Base-by-base conservation (phyloP, 2,113 vertebrate species). In the Scatophagus argus region DNA sequence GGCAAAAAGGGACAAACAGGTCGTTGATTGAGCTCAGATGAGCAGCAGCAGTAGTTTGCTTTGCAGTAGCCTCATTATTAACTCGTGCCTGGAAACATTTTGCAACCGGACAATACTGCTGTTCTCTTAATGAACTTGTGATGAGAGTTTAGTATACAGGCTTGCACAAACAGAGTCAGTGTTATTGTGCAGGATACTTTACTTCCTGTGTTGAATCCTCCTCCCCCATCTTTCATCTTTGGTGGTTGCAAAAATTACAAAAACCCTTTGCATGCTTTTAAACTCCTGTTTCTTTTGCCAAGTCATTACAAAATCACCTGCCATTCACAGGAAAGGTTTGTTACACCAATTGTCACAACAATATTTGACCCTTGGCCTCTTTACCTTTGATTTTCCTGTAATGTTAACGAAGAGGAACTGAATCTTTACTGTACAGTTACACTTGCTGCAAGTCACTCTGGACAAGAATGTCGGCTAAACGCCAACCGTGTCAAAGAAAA, bases 101-200 rank as follows among this genome's bases (percentile, higher is more conserved):
- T 38, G 68, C 55, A 47, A 29, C 25, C 72, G 44, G n/a, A 76
- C 61, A 55, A 31, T n/a, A 46, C 21, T n/a, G 70, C 56, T 32
- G 64, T 54, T 79, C 44, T 72, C 60, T 23, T 87, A 84, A 93
- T 91, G 77, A 90, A 87, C 64, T 62, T 72, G 89, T 74, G 89
- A 84, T 89, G 87, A 92, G 72, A 82, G 76, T 81, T 87, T 4
- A 34, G 55, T 56, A 56, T 56, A 27, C 63, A 63, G 39, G 38
- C 63, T 61, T 81, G 73, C 58, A 19, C 77, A 92, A 81, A 89
- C 86, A 87, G 12, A 73, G 56, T 38, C 47, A 29, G 62, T 60
- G 38, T 60, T 68, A 41, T 3, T 79, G 64, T 84, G 72, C n/a
- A n/a, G n/a, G n/a, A n/a, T 54, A 44, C 69, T 88, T 68, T 88